Evolutionary conservation across 2,113 vertebrate species (phyloP), one percentile per base, ranked within the genome.

Genomic region (Dendropsophus ebraccatus): DNA sequence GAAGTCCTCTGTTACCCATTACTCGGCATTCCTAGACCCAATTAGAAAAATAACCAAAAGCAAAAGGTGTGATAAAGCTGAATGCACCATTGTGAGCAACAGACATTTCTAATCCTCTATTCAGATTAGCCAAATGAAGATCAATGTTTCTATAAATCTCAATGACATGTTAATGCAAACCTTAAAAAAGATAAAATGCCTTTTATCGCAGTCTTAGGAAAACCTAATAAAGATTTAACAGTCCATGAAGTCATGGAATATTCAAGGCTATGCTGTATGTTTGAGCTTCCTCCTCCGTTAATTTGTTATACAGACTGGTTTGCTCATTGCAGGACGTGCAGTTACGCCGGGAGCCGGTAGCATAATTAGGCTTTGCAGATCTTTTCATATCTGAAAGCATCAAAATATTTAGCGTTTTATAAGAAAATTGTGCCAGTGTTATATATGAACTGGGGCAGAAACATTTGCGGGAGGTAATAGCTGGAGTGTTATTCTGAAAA

Each of bases 161-260:
- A 92, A 90, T 87, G 89, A 87, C 91, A 88, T 88, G 89, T 91
- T 92, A 91, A 92, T 83, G 72, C 87, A 92, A 91, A 92, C 89
- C 91, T 92, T 92, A 90, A 93, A 92, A 92, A 92, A 92, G 92
- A 93, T 90, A 90, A 93, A 93, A 92, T 60, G 90, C 89, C 89
- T 92, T 92, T 92, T 92, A 93, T 90, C 91, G 91, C 90, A 47
- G 88, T 88, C 92, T 93, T 92, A 93, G 91, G 91, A 92, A 94
- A 93, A 93, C 90, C 91, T 92, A 92, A 94, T 93, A 92, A 93
- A 94, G 92, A 93, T 94, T 93, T 93, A 94, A 94, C 92, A 92
- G 91, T 92, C 93, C 74, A 83, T 88, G 78, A 92, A 91, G 74
- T 89, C 87, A 75, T 49, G 85, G 91, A 90, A 92, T 90, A 93